Evolutionary conservation across 2,113 vertebrate species (phyloP).

Genomic region (Malaclemys terrapin): DNA sequence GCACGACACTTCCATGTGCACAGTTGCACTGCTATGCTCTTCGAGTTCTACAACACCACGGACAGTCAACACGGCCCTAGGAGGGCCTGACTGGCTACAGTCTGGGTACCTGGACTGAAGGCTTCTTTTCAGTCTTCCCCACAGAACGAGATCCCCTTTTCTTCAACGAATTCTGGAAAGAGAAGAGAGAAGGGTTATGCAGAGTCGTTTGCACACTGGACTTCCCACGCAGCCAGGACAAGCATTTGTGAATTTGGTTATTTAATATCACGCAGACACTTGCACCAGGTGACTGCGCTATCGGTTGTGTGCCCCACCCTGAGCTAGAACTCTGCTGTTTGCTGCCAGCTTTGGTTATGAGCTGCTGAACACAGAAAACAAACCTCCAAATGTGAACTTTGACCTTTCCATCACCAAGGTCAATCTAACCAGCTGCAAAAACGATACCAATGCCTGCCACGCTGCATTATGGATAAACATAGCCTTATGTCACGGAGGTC

Average conservation of each 20-base stretch:
- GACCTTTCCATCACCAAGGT: background rate
- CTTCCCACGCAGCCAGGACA: background rate
- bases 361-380: background rate
- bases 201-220: fast-evolving
- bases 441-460: background rate
- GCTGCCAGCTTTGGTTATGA: background rate
- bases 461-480: background rate
- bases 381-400: background rate
- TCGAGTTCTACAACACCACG: background rate
- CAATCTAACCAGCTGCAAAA: background rate
- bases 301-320: too few relatives aligned
- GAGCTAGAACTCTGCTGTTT: background rate
- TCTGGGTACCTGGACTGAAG: slow-evolving; percentile 84
- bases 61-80: background rate
- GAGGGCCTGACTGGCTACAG: background rate
- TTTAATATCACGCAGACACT: background rate
- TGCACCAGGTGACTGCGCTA: background rate
- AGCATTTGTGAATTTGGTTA: background rate
- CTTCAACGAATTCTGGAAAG: slow-evolving; percentile 92
- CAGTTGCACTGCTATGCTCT: background rate
- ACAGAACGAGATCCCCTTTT: slow-evolving; percentile 89
- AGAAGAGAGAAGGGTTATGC: background rate
- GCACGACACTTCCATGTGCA: too few relatives aligned
- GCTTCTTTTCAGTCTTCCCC: slow-evolving; percentile 94
- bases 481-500: background rate